Evolutionary conservation across 2,888 invertebrate genomes (phyloP).

Genomic region (Brachypalpus laphriformis): DNA sequence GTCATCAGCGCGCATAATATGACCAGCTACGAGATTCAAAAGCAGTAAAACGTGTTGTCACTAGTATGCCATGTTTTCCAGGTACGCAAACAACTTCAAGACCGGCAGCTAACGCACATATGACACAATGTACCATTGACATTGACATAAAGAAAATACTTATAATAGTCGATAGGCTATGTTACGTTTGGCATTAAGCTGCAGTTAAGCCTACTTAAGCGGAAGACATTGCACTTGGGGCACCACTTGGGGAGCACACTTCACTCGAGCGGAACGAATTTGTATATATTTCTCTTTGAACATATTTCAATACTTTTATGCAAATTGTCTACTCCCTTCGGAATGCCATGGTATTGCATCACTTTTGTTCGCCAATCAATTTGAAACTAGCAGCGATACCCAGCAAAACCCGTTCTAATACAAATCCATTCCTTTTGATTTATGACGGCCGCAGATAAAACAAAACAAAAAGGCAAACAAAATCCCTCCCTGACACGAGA

Average conservation of each 20-base stretch:
- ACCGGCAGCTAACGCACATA: slow-evolving; percentile 7
- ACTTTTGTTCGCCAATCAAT: neutral
- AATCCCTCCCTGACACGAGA: slow-evolving; percentile 46
- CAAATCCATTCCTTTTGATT: slow-evolving; percentile 44
- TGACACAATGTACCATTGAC: slow-evolving; percentile 63
- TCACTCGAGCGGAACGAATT: slow-evolving; percentile 24
- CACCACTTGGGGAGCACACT: slow-evolving; percentile 12
- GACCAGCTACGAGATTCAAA: slow-evolving; percentile 20
- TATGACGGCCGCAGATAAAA: slow-evolving; percentile 17
- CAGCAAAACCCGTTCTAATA: neutral
- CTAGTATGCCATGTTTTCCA: slow-evolving; percentile 21
- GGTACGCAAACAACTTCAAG: slow-evolving; percentile 18
- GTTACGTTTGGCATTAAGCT: slow-evolving; percentile 48
- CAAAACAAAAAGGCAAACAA: neutral
- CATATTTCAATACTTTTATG: neutral
- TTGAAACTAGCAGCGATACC: neutral
- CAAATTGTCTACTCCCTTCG: neutral
- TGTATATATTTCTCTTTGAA: slow-evolving; percentile 17
- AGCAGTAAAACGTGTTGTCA: slow-evolving; percentile 60
- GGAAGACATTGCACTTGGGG: slow-evolving; percentile 15
- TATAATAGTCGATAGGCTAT: slow-evolving; percentile 42
- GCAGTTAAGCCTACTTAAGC: slow-evolving; percentile 23
- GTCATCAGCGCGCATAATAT: slow-evolving; percentile 43
- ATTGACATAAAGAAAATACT: slow-evolving; percentile 60
- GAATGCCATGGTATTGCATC: slow-evolving; percentile 7